Percentiles rank a stretch among this genome's conserved stretches.
These are phyloP conservation scores for Acanthurus leucopareius DNA, from an alignment of 2,797 vertebrate species.

Conservation along the genomic window DNA sequence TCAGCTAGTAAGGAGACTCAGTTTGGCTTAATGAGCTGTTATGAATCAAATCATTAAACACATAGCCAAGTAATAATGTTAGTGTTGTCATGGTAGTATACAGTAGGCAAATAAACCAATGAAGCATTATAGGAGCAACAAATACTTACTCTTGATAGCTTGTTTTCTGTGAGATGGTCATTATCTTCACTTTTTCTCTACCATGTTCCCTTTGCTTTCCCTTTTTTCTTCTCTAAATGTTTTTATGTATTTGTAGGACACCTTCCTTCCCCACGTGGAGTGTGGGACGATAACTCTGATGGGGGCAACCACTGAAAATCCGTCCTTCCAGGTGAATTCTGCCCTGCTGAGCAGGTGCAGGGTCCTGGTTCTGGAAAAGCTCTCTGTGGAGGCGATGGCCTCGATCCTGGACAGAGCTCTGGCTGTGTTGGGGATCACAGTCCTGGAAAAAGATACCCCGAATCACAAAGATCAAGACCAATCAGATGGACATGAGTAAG, in stretches of 20 bases:
- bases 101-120: too few species aligned
- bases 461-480: conserved; percentile 70
- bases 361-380: conserved; percentile 95
- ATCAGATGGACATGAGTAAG: conserved; percentile 87
- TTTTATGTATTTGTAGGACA: conserved; percentile 87
- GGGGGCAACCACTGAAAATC: conserved; percentile 97
- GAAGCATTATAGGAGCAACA: neutral
- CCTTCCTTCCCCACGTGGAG: conserved; percentile 98
- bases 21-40: neutral
- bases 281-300: conserved; percentile 95
- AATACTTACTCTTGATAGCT: conserved; percentile 79
- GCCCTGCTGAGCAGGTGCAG: conserved; percentile 96
- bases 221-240: conserved; percentile 66
- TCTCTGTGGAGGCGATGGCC: conserved; percentile 92
- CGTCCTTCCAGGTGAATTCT: conserved; percentile 96
- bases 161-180: conserved; percentile 67
- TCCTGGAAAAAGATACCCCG: conserved; percentile 76
- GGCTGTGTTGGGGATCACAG: conserved; percentile 87
- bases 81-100: neutral
- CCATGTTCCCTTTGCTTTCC: conserved; percentile 60
- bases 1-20: neutral
- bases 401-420: conserved; percentile 91
- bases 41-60: conserved; percentile 16
- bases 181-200: conserved; percentile 79
- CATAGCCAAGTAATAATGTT: neutral